phyloP scores from a whole-genome alignment of 2,113 vertebrate genomes.

The zebrafish (Danio rerio) region DNA sequence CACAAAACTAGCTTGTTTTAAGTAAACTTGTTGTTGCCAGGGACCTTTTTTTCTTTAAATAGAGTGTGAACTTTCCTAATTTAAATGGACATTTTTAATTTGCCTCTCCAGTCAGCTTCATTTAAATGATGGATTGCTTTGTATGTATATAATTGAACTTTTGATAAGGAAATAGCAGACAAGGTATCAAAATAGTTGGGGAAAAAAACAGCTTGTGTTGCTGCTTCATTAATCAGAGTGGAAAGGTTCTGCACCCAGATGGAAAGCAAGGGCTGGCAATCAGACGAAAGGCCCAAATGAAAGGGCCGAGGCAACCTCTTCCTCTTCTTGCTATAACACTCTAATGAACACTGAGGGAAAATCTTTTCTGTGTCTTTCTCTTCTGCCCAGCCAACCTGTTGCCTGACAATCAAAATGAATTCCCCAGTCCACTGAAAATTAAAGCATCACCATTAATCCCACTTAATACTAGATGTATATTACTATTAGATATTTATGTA shows the following conservation, averaged over 20 bases:
- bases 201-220: conserved; percentile 70
- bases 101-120: conserved; percentile 73
- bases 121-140: conserved; percentile 79
- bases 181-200: conserved; percentile 65
- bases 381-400: background rate
- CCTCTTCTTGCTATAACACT: conserved; percentile 2
- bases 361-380: background rate
- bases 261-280: conserved; percentile 49
- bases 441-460: too few relatives aligned
- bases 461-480: too few relatives aligned
- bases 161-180: conserved; percentile 75
- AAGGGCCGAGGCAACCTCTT: conserved; percentile 36
- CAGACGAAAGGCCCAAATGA: conserved; percentile 43
- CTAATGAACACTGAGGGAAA: conserved; percentile 45
- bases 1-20: conserved; percentile 49
- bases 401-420: conserved; percentile 4
- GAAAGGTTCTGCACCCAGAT: conserved; percentile 49
- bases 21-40: conserved; percentile 49
- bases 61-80: conserved; percentile 67
- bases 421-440: background rate
- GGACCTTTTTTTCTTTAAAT: conserved; percentile 23
- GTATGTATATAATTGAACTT: conserved; percentile 80
- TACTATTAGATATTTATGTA: too few relatives aligned
- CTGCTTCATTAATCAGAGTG: conserved; percentile 74
- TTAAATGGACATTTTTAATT: conserved; percentile 82